phyloP scores from a whole-genome alignment of 2,797 vertebrate species.

The Microchirus variegatus region DNA sequence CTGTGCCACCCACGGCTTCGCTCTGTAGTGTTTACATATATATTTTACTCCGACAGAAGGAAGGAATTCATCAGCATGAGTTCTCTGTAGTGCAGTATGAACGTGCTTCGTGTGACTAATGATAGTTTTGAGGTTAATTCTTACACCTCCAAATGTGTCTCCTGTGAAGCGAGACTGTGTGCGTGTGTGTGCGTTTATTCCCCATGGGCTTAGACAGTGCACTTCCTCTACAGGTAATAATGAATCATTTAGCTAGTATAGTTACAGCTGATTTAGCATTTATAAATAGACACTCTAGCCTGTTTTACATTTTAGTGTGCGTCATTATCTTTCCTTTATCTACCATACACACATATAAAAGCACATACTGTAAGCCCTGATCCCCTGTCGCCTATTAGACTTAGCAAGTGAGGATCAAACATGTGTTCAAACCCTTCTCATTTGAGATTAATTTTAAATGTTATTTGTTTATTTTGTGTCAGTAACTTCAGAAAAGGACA shows the following conservation, averaged over 20 bases:
- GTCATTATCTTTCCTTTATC: conserved; percentile 31
- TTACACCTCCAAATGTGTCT: conserved; percentile 56
- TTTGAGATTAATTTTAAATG: too few relatives aligned
- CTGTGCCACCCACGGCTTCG: conserved; percentile 47
- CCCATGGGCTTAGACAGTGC: conserved; percentile 49
- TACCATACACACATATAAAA: conserved; percentile 11
- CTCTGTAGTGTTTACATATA: conserved; percentile 62
- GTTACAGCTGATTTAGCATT: conserved; percentile 61
- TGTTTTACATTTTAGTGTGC: conserved; percentile 53
- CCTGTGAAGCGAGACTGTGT: conserved; percentile 45
- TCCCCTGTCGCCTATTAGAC: conserved; percentile 1
- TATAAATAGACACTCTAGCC: conserved; percentile 57
- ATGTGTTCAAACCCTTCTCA: too few relatives aligned
- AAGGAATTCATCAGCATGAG: conserved; percentile 69
- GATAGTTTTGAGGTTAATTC: conserved; percentile 72
- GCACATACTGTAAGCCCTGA: neutral
- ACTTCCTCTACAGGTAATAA: conserved; percentile 55
- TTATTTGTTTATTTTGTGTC: too few relatives aligned
- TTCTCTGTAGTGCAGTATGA: conserved; percentile 45
- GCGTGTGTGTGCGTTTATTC: conserved; percentile 43
- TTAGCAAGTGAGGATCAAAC: too few relatives aligned
- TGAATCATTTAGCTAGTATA: conserved; percentile 66
- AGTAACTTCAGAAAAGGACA: too few relatives aligned
- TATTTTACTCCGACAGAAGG: conserved; percentile 58
- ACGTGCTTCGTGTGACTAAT: conserved; percentile 67